Conservation (phyloP, 2,797 vertebrate genomes). For the Lemur catta region DNA sequence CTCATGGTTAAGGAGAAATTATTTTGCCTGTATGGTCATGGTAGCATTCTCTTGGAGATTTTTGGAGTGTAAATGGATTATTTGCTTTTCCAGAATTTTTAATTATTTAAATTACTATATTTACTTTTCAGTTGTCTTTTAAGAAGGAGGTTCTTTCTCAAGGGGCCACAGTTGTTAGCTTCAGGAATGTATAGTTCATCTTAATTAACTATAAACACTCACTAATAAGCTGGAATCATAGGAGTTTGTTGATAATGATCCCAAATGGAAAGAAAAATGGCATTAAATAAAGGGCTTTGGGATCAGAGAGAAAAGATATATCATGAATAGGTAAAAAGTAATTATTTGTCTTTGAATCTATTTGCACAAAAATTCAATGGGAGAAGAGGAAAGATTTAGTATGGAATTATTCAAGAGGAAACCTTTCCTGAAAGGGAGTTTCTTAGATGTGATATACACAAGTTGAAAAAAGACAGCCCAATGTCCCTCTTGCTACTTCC, state of each 20-base stretch:
- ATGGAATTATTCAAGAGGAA: conserved; percentile 10
- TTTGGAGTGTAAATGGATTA: not conserved
- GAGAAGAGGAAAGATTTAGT: not conserved
- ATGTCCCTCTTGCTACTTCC: not conserved
- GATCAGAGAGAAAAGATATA: not conserved
- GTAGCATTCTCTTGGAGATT: not conserved
- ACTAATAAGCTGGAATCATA: not conserved
- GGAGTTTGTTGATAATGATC: not conserved
- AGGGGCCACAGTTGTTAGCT: not conserved
- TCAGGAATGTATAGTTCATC: not conserved
- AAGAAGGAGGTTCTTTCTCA: conserved; percentile 8
- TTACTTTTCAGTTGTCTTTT: conserved; percentile 15
- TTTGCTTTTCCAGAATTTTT: conserved; percentile 28
- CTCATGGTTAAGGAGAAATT: not conserved
- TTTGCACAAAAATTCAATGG: not conserved
- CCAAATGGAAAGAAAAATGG: not conserved
- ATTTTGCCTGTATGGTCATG: not conserved
- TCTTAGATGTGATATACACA: not conserved
- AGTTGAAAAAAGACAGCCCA: not conserved
- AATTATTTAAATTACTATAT: conserved; percentile 3
- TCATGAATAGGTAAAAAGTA: not conserved
- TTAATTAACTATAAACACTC: not conserved
- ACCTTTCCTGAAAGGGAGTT: not conserved
- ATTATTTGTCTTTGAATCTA: not conserved
- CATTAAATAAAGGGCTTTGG: not conserved